phyloP scores from a whole-genome alignment of 2,888 invertebrate species.

The Rhamphomyia laevipes region DNA sequence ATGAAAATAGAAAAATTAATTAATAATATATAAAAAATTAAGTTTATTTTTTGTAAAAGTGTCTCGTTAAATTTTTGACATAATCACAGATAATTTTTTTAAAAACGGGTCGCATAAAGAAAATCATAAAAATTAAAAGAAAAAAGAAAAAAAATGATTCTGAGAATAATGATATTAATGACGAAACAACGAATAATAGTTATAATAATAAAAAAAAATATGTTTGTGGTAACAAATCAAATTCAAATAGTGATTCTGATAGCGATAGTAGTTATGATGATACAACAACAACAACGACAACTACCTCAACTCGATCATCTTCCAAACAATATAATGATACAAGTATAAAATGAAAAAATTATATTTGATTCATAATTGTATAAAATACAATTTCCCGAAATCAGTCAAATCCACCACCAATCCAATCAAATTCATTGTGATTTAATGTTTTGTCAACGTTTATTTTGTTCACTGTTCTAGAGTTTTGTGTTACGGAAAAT shows the following conservation, averaged over 20 bases:
- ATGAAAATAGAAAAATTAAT: not conserved
- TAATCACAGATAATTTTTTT: slow-evolving; percentile 12
- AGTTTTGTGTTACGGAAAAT: not conserved
- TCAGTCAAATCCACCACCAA: too few relatives aligned
- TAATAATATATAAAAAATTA: not conserved
- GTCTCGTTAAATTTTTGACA: not conserved
- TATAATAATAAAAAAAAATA: too few relatives aligned
- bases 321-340: slow-evolving; percentile 32
- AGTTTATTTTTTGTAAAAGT: too few relatives aligned
- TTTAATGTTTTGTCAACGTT: too few relatives aligned
- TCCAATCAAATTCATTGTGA: too few relatives aligned
- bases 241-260: slow-evolving; percentile 16
- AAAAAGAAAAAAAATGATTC: slow-evolving; percentile 23
- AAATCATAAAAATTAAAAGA: slow-evolving; percentile 23
- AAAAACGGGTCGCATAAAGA: slow-evolving; percentile 25
- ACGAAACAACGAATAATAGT: not conserved
- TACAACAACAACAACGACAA: slow-evolving; percentile 2
- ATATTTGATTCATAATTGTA: not conserved
- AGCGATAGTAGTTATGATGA: slow-evolving; percentile 15
- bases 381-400: not conserved
- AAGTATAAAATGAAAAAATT: slow-evolving; percentile 23
- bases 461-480: not conserved
- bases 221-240: not conserved
- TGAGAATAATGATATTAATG: slow-evolving; percentile 4
- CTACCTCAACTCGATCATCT: slow-evolving; percentile 17